Evolutionary conservation across 2,113 vertebrate genomes (phyloP).

Genomic region (Eublepharis macularius): DNA sequence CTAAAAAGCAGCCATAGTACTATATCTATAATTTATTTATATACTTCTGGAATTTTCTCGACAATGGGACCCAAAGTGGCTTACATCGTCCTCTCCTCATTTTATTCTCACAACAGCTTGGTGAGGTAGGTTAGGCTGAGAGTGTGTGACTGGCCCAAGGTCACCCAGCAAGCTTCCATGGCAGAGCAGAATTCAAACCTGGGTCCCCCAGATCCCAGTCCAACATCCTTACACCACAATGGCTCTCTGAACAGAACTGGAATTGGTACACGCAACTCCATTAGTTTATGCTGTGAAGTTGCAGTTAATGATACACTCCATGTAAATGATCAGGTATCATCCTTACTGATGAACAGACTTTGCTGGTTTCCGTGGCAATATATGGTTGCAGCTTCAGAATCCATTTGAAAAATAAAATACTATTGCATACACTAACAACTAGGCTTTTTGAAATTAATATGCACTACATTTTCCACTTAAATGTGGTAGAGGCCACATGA

Average conservation of each 20-base stretch:
- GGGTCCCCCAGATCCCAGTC: no score
- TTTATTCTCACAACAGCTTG: no score
- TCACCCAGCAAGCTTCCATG: no score
- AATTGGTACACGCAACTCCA: not conserved
- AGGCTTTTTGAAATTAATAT: not conserved
- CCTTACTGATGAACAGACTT: not conserved
- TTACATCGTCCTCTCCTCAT: no score
- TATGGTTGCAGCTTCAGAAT: slow-evolving; percentile 11
- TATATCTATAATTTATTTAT: slow-evolving; percentile 56
- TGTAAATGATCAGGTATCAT: not conserved
- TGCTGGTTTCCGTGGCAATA: not conserved
- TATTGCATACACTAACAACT: slow-evolving; percentile 2
- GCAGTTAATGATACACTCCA: not conserved
- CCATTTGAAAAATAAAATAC: not conserved
- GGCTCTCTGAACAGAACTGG: no score
- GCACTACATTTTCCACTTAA: not conserved
- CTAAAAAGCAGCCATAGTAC: slow-evolving; percentile 46
- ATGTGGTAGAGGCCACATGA: not conserved
- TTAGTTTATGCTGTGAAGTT: slow-evolving; percentile 29
- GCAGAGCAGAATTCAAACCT: no score
- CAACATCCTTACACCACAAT: no score
- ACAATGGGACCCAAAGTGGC: no score
- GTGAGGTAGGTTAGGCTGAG: no score
- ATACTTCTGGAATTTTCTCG: no score
- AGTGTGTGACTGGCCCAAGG: no score